These are phyloP conservation scores for Maccullochella peelii DNA, from an alignment of 2,113 vertebrate species.

Conservation along the genomic window DNA sequence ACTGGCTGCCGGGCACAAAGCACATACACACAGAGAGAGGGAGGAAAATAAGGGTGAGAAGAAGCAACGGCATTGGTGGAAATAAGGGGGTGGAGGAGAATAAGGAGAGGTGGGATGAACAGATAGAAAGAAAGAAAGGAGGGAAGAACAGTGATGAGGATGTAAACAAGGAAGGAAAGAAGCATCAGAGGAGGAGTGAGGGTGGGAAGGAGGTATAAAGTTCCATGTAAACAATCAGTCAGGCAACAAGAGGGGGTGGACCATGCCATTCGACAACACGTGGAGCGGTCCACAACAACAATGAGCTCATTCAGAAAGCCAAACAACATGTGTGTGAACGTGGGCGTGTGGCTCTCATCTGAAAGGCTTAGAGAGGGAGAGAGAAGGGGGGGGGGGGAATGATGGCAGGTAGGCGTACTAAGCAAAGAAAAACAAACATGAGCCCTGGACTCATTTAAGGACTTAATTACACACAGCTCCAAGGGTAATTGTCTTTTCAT, in stretches of 20 bases:
- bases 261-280: constrained; percentile 55
- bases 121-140: constrained; percentile 34
- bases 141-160: constrained; percentile 12
- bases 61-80: constrained; percentile 72
- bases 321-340: constrained; percentile 66
- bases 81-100: constrained; percentile 62
- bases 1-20: constrained; percentile 87
- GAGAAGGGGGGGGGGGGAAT: background rate
- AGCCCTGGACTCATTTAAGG: constrained; percentile 49
- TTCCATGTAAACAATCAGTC: constrained; percentile 71
- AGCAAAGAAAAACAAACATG: constrained; percentile 54
- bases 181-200: constrained; percentile 24
- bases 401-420: constrained; percentile 26
- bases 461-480: constrained; percentile 54
- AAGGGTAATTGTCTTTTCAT: constrained; percentile 60
- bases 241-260: constrained; percentile 59
- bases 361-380: constrained; percentile 10
- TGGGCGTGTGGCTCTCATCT: constrained; percentile 52
- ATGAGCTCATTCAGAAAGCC: constrained; percentile 75
- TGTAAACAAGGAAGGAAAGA: constrained; percentile 29
- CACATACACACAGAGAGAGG: constrained; percentile 55
- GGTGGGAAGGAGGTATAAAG: constrained; percentile 11
- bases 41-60: constrained; percentile 44
- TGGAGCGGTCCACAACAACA: constrained; percentile 64
- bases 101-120: constrained; percentile 31